These are phyloP conservation scores for Diceros bicornis DNA, from an alignment of 2,797 vertebrate species.

Conservation along the genomic window DNA sequence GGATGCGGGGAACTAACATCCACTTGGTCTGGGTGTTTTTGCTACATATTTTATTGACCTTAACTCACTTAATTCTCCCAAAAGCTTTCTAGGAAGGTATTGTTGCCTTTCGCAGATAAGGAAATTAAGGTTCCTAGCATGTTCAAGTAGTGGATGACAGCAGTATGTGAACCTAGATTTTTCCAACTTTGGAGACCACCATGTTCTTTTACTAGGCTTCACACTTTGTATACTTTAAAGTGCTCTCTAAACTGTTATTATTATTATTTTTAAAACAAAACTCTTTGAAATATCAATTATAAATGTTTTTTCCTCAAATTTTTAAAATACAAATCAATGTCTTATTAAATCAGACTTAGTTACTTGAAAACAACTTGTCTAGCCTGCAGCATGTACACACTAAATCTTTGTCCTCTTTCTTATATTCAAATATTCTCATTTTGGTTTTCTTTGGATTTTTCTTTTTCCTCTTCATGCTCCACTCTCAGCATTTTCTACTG, in stretches of 20 bases:
- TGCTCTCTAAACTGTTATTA: not conserved
- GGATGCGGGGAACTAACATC: not conserved
- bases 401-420: not conserved
- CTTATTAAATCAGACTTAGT: constrained; percentile 24
- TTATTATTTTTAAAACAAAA: constrained; percentile 9
- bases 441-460: constrained; percentile 27
- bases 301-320: not conserved
- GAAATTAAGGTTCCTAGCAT: not conserved
- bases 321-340: not conserved
- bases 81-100: constrained; percentile 17
- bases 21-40: not conserved
- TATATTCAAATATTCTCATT: not conserved
- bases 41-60: not conserved
- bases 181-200: not conserved
- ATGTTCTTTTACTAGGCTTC: not conserved
- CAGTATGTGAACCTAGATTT: not conserved
- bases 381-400: not conserved
- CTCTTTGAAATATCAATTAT: not conserved
- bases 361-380: not conserved
- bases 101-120: not conserved
- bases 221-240: not conserved
- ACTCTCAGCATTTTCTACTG: constrained; percentile 19
- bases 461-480: not conserved
- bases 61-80: not conserved
- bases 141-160: not conserved